Evolutionary conservation across 2,888 invertebrate species (phyloP), one percentile per base, ranked within the genome.

Genomic region (Tyria jacobaeae): DNA sequence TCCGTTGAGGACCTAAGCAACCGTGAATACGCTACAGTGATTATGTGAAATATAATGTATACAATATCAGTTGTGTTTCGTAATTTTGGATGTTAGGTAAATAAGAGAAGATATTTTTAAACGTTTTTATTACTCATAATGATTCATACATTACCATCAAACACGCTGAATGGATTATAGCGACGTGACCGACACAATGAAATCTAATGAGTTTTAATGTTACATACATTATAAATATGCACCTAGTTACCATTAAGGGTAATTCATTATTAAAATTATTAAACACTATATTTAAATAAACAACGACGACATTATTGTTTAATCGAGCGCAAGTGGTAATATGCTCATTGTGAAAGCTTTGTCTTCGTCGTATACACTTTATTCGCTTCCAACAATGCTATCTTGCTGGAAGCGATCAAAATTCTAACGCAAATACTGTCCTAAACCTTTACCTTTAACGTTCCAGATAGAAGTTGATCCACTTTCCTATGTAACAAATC

Each of bases 221-320:
- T 87, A 89, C 85, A 83, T 87, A 87, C 80, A 85, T 84, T 81
- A 80, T 89, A 87, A 87, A 89, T 83, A 89, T 86, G 87, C 87
- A 87, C 80, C 88, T 88, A 88, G 80, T 75, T 80, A 80, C 86
- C 80, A 75, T 73, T 76, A 78, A 79, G 79, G 84, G 73, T 64
- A 82, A 24, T 27, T 85, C 90, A 91, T 91, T 90, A 91, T 89
- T 88, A 77, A 85, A 91, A 91, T 91, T 91, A 91, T 90, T 90
- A 91, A 91, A 89, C 66, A 73, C 68, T 25, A 50, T 60, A 55
- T 60, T 50, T 49, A n/a, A 44, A 15, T 27, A 25, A 53, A 48
- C 4, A 21, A 48, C 15, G 15, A 15, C 25, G n/a, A 31, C 25
- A 25, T 25, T 34, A 17, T 27, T 27, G 44, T 41, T 15, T 37